phyloP scores from a whole-genome alignment of 2,113 vertebrate species.

The Glaucidium brasilianum region DNA sequence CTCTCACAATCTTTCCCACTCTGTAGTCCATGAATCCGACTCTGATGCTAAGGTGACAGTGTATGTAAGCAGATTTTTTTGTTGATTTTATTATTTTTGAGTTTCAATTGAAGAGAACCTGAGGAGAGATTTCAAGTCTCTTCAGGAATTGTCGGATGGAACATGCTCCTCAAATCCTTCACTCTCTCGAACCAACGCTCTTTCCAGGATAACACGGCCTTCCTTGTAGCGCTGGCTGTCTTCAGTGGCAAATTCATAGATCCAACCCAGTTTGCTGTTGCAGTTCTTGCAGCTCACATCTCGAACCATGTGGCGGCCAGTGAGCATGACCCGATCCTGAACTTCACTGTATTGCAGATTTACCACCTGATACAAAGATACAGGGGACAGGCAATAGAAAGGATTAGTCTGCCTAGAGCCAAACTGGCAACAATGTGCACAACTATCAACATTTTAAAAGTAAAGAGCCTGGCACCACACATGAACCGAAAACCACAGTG shows the following conservation, averaged over 20 bases:
- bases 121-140: slow-evolving; percentile 8
- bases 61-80: slow-evolving; percentile 79
- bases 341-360: slow-evolving; percentile 98
- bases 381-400: background rate
- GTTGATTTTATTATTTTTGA: slow-evolving; percentile 70
- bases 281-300: slow-evolving; percentile 99
- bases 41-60: slow-evolving; percentile 84
- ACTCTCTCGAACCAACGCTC: slow-evolving; percentile 93
- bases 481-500: background rate
- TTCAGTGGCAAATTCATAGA: slow-evolving; percentile 98
- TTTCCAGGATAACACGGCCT: slow-evolving; percentile 94
- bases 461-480: background rate
- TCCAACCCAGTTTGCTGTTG: slow-evolving; percentile 99
- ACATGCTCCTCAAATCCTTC: slow-evolving; percentile 95
- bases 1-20: slow-evolving; percentile 73
- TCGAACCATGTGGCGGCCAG: slow-evolving; percentile 96
- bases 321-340: slow-evolving; percentile 98
- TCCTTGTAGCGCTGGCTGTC: slow-evolving; percentile 99
- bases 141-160: slow-evolving; percentile 92
- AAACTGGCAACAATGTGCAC: background rate
- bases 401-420: background rate
- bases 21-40: slow-evolving; percentile 76
- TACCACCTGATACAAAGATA: slow-evolving; percentile 82
- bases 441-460: background rate
- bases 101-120: slow-evolving; percentile 72